These are phyloP conservation scores for Thaumetopoea pityocampa DNA, from an alignment of 1,140 invertebrate genomes.

Conservation along the genomic window DNA sequence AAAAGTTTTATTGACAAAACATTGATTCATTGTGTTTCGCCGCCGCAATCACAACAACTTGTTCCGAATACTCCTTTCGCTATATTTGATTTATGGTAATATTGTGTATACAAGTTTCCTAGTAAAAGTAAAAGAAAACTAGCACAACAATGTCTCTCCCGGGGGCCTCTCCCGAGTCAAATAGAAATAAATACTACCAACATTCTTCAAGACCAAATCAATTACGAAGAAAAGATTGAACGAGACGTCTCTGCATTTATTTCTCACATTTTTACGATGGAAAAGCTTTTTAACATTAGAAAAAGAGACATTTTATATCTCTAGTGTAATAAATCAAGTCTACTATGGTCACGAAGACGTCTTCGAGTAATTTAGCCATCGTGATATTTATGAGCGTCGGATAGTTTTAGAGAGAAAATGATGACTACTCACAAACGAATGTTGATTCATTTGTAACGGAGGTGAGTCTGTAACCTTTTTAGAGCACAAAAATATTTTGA, in stretches of 20 bases:
- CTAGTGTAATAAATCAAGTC: constrained; percentile 31
- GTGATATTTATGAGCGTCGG: too few species aligned
- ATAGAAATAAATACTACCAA: constrained; percentile 17
- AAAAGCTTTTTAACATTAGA: constrained; percentile 26
- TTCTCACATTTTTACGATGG: constrained; percentile 21
- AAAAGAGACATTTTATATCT: constrained; percentile 27
- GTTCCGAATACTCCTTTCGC: constrained; percentile 9
- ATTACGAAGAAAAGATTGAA: constrained; percentile 23
- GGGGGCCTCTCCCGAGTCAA: constrained; percentile 2
- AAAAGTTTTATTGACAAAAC: too few species aligned
- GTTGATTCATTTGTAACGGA: too few species aligned
- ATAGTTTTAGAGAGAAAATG: too few species aligned
- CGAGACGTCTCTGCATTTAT: constrained; percentile 27
- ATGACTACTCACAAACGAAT: too few species aligned
- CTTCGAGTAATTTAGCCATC: too few species aligned
- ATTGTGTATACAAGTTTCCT: constrained; percentile 8
- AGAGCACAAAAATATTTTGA: too few species aligned
- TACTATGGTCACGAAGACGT: constrained; percentile 24
- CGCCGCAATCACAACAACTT: constrained; percentile 13
- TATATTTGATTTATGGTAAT: constrained; percentile 17
- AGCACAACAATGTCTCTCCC: constrained; percentile 11
- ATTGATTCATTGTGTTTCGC: too few species aligned
- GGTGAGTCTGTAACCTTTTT: too few species aligned
- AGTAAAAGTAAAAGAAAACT: constrained; percentile 15
- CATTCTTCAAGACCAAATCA: constrained; percentile 17